These are phyloP conservation scores for Sebastes cheni DNA, from an alignment of 2,797 vertebrate genomes.

Conservation along the genomic window DNA sequence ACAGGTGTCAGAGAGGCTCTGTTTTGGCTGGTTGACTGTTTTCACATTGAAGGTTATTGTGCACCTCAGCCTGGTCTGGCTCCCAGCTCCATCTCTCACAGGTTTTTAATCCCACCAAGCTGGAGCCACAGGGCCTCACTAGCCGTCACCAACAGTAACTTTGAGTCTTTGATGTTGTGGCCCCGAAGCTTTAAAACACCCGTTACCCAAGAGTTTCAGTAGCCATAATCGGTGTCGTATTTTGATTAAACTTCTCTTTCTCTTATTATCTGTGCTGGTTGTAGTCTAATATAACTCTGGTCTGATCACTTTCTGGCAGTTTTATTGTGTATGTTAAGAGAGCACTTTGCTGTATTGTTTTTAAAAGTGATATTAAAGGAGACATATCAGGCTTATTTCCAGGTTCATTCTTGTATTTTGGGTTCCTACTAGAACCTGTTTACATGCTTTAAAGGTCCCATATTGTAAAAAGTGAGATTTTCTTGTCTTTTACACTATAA, in stretches of 20 bases:
- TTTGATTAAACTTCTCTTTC: neutral
- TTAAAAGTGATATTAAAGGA: neutral
- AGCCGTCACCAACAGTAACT: neutral
- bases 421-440: too few relatives aligned
- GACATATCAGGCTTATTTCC: too few relatives aligned
- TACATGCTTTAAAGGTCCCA: too few relatives aligned
- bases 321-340: neutral
- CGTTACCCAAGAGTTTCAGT: neutral
- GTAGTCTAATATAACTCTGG: neutral
- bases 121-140: neutral
- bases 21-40: neutral
- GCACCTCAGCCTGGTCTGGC: neutral
- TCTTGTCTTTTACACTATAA: too few relatives aligned
- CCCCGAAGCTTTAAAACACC: neutral
- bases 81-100: slow-evolving; percentile 22
- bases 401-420: too few relatives aligned
- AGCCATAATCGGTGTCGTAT: neutral
- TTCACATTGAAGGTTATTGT: neutral
- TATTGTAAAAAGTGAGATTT: too few relatives aligned
- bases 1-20: slow-evolving; percentile 18
- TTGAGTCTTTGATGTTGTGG: slow-evolving; percentile 25
- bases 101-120: slow-evolving; percentile 39
- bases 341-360: neutral
- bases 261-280: neutral
- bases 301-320: neutral